Evolutionary conservation across 2,113 vertebrate species (phyloP).

Genomic region (Turdus rufiventris): DNA sequence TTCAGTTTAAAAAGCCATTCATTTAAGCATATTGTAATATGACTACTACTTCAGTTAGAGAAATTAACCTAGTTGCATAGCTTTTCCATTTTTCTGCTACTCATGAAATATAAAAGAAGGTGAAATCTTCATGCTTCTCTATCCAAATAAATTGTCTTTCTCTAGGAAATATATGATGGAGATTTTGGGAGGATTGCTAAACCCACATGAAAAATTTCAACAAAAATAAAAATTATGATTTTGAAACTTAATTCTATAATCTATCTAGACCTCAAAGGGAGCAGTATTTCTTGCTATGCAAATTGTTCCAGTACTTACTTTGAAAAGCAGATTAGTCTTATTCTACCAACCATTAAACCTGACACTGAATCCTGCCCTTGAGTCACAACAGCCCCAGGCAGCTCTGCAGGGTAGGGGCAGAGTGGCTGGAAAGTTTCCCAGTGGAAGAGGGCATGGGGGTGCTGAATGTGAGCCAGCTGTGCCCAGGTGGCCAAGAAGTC

Average conservation of each 20-base stretch:
- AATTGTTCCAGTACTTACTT: background rate
- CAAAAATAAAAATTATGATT: background rate
- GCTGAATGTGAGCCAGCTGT: background rate
- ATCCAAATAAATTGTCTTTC: background rate
- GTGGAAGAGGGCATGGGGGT: background rate
- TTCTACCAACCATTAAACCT: background rate
- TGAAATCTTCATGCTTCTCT: background rate
- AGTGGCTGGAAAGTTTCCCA: background rate
- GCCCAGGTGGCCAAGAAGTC: background rate
- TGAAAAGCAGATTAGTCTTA: background rate
- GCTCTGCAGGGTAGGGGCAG: background rate
- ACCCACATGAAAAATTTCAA: background rate
- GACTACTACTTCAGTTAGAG: background rate
- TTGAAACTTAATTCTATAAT: background rate
- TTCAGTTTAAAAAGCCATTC: background rate
- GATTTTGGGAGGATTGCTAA: background rate
- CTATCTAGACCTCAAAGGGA: fast-evolving
- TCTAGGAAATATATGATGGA: background rate
- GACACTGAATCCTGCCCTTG: background rate
- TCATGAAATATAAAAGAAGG: background rate
- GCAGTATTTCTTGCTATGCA: background rate
- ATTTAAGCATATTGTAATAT: background rate
- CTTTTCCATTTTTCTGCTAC: background rate
- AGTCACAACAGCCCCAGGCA: background rate
- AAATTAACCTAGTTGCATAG: background rate